Conservation (phyloP, 2,113 vertebrate species). For the Rhinogobius similis region DNA sequence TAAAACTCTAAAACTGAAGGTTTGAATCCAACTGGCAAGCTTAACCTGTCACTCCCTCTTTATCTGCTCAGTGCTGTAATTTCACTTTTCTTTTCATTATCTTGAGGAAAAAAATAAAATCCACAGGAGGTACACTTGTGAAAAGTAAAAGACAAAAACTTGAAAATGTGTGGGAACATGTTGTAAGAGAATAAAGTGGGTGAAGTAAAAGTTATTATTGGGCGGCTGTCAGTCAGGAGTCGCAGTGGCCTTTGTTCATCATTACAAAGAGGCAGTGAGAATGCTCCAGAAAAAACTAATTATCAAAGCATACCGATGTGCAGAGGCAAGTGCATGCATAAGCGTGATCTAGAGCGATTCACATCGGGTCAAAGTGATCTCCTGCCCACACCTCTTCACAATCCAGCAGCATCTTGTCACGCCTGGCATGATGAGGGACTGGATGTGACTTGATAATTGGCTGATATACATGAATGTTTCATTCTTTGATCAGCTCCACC, state of each 20-base stretch:
- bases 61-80: constrained; percentile 25
- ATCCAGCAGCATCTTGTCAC: constrained; percentile 24
- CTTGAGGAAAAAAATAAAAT: constrained; percentile 13
- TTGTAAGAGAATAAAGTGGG: constrained; percentile 25
- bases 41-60: constrained; percentile 26
- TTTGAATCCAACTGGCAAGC: constrained; percentile 42
- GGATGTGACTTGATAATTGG: constrained; percentile 14
- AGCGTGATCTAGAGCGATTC: constrained; percentile 50
- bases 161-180: constrained; percentile 17
- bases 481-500: constrained; percentile 19
- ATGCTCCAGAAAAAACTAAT: constrained; percentile 49
- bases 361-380: constrained; percentile 40
- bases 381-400: constrained; percentile 14
- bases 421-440: constrained; percentile 7
- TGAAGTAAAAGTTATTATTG: constrained; percentile 23
- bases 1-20: constrained; percentile 13
- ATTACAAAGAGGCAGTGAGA: constrained; percentile 52
- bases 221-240: constrained; percentile 32
- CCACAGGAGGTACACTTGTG: constrained; percentile 24
- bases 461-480: constrained; percentile 10
- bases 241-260: constrained; percentile 41
- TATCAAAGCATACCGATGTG: constrained; percentile 58
- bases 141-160: constrained; percentile 5
- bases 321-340: constrained; percentile 30
- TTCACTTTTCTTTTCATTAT: constrained; percentile 47